Base-by-base conservation (phyloP, 2,888 invertebrate genomes). In the Cartodere bifasciata region DNA sequence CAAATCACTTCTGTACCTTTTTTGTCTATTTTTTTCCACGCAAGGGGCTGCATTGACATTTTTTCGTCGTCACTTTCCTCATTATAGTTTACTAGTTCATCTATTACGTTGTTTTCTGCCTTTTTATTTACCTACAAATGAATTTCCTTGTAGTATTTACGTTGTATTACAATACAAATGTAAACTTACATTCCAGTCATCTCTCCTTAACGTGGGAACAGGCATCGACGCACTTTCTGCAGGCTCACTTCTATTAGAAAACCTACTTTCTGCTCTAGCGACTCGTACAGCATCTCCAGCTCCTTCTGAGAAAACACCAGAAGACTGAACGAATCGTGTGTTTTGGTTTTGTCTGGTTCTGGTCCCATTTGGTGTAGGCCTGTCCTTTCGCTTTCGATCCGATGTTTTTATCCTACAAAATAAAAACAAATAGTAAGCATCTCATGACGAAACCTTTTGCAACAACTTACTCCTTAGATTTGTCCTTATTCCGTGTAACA, bases 281-380 rank as follows among this genome's bases (percentile, higher is more conserved):
- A n/a, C n/a, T n/a, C n/a, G n/a, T n/a, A n/a, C n/a, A n/a, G n/a
- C n/a, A n/a, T 44, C 37, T 15, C 45, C 52, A 27, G 50, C 41
- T 16, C 57, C 58, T 40, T 56, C 52, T 5, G 58, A 56, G 39
- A 58, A 58, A 28, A 57, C 45, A 23, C 58, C 52, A 31, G 41
- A 41, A 2, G 56, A 53, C 32, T 56, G 55, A 13, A 56, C 32
- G 42, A 43, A 54, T 26, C 43, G 40, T 2, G 23, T 29, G 16
- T 13, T 31, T 20, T 41, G 32, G 30, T 31, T 24, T 10, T 24
- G 28, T 17, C 29, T 29, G 13, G n/a, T 25, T 20, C 23, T 31
- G 12, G 34, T 26, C 11, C 26, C 16, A 13, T n/a, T 6, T 7
- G 21, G 22, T 25, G 37, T 39, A 3, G 16, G 10, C 16, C 33